phyloP scores from a whole-genome alignment of 2,797 vertebrate species.

The Miichthys miiuy region DNA sequence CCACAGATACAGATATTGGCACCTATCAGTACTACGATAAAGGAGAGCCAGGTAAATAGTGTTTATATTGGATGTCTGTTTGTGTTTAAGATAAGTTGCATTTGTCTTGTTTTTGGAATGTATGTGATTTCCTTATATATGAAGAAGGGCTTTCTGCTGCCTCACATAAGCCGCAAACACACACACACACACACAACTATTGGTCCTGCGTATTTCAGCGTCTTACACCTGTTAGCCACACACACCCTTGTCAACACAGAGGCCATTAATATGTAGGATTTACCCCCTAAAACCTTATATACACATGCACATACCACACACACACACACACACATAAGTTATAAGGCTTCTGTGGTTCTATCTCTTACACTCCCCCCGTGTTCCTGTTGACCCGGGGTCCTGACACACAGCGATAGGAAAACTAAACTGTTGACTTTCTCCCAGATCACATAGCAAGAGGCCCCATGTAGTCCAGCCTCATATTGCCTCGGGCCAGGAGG shows the following conservation, averaged over 20 bases:
- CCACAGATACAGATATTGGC: slow-evolving; percentile 93
- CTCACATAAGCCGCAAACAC: slow-evolving; percentile 26
- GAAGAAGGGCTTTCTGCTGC: slow-evolving; percentile 59
- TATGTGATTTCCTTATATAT: slow-evolving; percentile 69
- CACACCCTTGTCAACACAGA: slow-evolving; percentile 63
- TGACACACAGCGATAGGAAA: slow-evolving; percentile 77
- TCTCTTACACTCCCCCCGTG: slow-evolving; percentile 66
- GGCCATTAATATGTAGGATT: slow-evolving; percentile 74
- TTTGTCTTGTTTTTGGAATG: slow-evolving; percentile 76
- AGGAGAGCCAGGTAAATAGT: slow-evolving; percentile 92
- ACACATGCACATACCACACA: slow-evolving; percentile 58
- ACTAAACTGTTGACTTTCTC: slow-evolving; percentile 84
- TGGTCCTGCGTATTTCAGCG: slow-evolving; percentile 32
- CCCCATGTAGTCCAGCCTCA: slow-evolving; percentile 71
- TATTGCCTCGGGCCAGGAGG: slow-evolving; percentile 66
- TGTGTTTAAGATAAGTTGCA: slow-evolving; percentile 78
- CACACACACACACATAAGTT: slow-evolving; percentile 54
- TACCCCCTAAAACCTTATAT: slow-evolving; percentile 73
- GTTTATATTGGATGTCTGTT: slow-evolving; percentile 81
- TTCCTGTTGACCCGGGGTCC: slow-evolving; percentile 79
- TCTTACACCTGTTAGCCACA: slow-evolving; percentile 54
- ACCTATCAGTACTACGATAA: slow-evolving; percentile 94
- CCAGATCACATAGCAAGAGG: slow-evolving; percentile 76
- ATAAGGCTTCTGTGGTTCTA: slow-evolving; percentile 66
- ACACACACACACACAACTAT: slow-evolving; percentile 54